Evolutionary conservation across 2,888 invertebrate genomes (phyloP).

Genomic region (Standfussiana lucernea): DNA sequence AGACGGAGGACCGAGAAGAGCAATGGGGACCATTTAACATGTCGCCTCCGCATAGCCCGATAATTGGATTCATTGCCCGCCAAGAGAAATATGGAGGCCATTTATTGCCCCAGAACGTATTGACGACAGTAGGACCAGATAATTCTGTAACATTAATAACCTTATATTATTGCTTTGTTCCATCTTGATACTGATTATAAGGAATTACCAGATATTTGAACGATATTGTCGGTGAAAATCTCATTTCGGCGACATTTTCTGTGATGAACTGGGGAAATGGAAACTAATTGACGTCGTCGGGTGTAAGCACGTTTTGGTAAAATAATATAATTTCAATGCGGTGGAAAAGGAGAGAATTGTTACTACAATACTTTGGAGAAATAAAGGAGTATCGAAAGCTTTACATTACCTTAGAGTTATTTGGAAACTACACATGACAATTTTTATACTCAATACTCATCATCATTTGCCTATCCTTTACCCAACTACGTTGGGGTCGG

Average conservation of each 20-base stretch:
- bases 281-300: conserved; percentile 34
- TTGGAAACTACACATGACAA: neutral
- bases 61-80: conserved; percentile 88
- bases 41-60: conserved; percentile 82
- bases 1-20: conserved; percentile 70
- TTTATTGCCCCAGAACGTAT: conserved; percentile 80
- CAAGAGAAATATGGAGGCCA: conserved; percentile 82
- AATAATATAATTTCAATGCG: conserved; percentile 29
- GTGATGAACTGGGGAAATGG: conserved; percentile 34
- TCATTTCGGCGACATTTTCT: conserved; percentile 30
- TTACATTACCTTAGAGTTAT: neutral
- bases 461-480: neutral
- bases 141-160: conserved; percentile 69
- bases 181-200: conserved; percentile 55
- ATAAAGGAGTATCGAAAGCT: neutral
- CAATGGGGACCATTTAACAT: conserved; percentile 86
- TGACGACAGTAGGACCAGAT: conserved; percentile 71
- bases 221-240: conserved; percentile 36
- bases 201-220: conserved; percentile 50
- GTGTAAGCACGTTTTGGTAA: conserved; percentile 19
- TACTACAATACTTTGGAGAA: neutral
- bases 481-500: neutral
- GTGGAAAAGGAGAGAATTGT: neutral
- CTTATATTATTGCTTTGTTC: conserved; percentile 62
- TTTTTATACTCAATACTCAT: neutral